Conservation (phyloP, 2,888 invertebrate genomes). For the Nymphalis c-album region DNA sequence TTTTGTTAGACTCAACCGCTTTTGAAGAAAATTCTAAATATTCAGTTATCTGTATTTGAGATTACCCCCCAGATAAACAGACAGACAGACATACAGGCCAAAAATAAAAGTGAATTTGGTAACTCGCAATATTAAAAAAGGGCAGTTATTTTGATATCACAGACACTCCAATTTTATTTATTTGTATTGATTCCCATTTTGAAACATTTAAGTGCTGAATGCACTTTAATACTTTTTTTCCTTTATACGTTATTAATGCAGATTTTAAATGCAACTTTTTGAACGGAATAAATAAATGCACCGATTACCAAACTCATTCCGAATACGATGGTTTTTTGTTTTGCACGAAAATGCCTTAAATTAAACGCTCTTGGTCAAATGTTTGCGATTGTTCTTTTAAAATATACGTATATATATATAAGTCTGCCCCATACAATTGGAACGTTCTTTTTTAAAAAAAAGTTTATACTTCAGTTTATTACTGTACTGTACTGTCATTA, state of each 20-base stretch:
- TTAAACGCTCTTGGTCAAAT: not conserved
- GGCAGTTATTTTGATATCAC: too few species aligned
- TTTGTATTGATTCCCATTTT: not conserved
- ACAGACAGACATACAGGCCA: too few species aligned
- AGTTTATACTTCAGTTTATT: too few species aligned
- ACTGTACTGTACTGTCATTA: too few species aligned
- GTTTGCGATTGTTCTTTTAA: not conserved
- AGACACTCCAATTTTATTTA: too few species aligned
- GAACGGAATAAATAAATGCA: slow-evolving; percentile 5
- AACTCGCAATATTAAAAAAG: too few species aligned
- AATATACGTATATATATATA: not conserved
- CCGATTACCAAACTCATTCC: slow-evolving; percentile 8
- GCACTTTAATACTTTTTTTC: not conserved
- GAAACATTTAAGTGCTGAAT: not conserved
- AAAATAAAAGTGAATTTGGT: too few species aligned
- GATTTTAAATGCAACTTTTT: not conserved
- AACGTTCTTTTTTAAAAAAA: not conserved
- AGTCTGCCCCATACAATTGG: too few species aligned
- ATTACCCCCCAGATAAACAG: too few species aligned
- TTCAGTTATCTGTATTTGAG: too few species aligned
- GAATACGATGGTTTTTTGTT: slow-evolving; percentile 6
- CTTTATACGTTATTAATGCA: not conserved
- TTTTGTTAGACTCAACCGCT: too few species aligned
- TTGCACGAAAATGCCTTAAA: slow-evolving; percentile 7
- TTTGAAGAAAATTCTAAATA: too few species aligned